Conservation (phyloP, 2,888 invertebrate species). For the Xanthia togata region DNA sequence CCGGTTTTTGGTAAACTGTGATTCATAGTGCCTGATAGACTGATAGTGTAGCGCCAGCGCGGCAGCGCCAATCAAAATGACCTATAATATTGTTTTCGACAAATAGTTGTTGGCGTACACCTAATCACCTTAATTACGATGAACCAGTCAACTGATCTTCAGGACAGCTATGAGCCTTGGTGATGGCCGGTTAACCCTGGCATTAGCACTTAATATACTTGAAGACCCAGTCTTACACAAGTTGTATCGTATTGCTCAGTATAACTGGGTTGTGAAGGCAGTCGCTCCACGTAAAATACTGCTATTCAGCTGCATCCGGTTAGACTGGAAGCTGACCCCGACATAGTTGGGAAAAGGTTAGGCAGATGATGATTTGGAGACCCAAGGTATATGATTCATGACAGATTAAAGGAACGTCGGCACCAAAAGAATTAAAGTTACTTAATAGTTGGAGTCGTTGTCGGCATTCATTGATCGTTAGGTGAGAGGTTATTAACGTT, state of each 20-base stretch:
- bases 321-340: not conserved
- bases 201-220: not conserved
- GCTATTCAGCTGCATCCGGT: not conserved
- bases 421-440: constrained; percentile 29
- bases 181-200: not conserved
- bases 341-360: not conserved
- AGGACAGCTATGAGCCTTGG: not conserved
- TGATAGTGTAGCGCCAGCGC: not conserved
- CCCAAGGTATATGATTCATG: constrained; percentile 27
- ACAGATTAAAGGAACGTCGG: not conserved
- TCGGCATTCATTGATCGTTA: constrained; percentile 36
- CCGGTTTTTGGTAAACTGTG: constrained; percentile 8
- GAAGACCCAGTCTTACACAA: not conserved
- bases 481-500: constrained; percentile 57
- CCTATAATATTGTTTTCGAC: not conserved
- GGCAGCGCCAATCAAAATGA: not conserved
- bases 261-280: not conserved
- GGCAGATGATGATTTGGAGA: not conserved
- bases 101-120: not conserved
- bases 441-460: not conserved
- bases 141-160: not conserved
- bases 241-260: not conserved
- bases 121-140: not conserved
- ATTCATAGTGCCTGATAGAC: not conserved
- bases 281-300: not conserved